These are phyloP conservation scores for Seriola aureovittata DNA, from an alignment of 2,113 vertebrate species.

Conservation along the genomic window DNA sequence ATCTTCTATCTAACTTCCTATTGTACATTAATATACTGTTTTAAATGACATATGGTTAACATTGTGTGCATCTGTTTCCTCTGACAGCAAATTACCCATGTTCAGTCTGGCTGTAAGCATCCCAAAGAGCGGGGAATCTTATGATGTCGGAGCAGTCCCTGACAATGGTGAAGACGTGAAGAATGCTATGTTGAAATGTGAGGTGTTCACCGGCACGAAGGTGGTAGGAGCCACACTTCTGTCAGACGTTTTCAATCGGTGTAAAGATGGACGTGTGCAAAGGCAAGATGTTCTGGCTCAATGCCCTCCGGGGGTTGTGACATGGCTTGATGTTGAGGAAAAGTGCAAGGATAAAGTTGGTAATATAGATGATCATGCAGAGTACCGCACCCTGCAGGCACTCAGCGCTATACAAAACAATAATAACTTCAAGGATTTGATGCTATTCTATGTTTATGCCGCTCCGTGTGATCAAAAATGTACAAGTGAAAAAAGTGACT, in stretches of 20 bases:
- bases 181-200: fast-evolving
- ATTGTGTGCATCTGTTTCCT: background rate
- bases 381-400: background rate
- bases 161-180: fast-evolving
- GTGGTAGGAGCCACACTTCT: slow-evolving; percentile 39
- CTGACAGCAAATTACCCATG: background rate
- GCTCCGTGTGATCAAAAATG: slow-evolving; percentile 2
- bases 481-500: fast-evolving
- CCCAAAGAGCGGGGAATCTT: background rate
- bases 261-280: too few species aligned
- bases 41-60: background rate
- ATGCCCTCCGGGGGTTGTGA: fast-evolving
- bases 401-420: background rate
- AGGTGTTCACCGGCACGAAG: fast-evolving
- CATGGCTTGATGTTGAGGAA: background rate
- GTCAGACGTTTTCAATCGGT: background rate
- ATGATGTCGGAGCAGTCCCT: background rate
- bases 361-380: background rate
- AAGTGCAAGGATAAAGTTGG: background rate
- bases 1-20: too few species aligned
- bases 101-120: slow-evolving; percentile 34
- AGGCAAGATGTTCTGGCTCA: background rate
- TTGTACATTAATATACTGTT: background rate
- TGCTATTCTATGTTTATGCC: slow-evolving; percentile 9
- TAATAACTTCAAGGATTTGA: fast-evolving